Evolutionary conservation across 2,797 vertebrate species (phyloP).

Genomic region (Australoheros facetus): DNA sequence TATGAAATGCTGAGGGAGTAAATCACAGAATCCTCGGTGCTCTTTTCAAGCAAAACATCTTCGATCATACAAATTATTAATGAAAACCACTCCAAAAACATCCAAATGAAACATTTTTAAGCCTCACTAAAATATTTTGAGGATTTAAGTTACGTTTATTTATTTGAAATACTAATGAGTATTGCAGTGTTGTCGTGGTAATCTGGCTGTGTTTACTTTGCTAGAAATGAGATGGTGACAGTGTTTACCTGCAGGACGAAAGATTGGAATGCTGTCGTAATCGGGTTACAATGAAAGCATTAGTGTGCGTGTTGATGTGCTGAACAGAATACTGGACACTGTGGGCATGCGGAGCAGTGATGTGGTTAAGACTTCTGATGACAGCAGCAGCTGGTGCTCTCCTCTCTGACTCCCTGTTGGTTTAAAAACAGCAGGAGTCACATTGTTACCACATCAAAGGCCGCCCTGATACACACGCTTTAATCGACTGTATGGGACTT

Average conservation of each 20-base stretch:
- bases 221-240: neutral
- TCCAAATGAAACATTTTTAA: neutral
- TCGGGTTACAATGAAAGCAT: slow-evolving; percentile 50
- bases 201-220: slow-evolving; percentile 5
- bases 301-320: neutral
- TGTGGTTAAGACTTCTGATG: slow-evolving; percentile 44
- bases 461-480: slow-evolving; percentile 17
- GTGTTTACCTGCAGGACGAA: slow-evolving; percentile 12
- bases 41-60: neutral
- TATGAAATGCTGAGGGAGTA: neutral
- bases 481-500: slow-evolving; percentile 35
- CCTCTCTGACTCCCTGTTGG: slow-evolving; percentile 23
- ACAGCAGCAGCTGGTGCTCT: slow-evolving; percentile 56
- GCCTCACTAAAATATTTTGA: neutral
- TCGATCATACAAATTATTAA: neutral
- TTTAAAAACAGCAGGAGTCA: slow-evolving; percentile 37
- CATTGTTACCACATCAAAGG: slow-evolving; percentile 60
- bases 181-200: slow-evolving; percentile 16
- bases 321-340: neutral
- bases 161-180: slow-evolving; percentile 16
- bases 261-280: slow-evolving; percentile 12
- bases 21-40: neutral
- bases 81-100: neutral
- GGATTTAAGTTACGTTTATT: neutral
- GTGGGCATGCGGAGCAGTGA: neutral